Evolutionary conservation across 2,113 vertebrate species (phyloP).

Genomic region (Atherinomorus stipes): DNA sequence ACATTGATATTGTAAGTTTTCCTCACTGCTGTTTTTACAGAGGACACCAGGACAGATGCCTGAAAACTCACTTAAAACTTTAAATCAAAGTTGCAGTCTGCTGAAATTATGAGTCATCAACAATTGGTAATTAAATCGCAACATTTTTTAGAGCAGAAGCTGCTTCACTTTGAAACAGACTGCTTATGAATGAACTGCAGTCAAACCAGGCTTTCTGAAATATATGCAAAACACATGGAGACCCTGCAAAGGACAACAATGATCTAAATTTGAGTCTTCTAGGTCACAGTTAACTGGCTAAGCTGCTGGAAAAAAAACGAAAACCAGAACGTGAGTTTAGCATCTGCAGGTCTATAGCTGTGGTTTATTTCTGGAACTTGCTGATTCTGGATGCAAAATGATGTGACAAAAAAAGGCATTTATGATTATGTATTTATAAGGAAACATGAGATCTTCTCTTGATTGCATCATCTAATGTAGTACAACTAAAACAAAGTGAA

Average conservation of each 20-base stretch:
- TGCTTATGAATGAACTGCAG: constrained; percentile 4
- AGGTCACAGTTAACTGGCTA: constrained; percentile 50
- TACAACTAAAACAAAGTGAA: neutral
- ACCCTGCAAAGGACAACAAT: constrained; percentile 23
- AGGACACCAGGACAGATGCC: neutral
- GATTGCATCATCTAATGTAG: neutral
- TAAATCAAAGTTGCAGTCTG: neutral
- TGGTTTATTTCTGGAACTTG: neutral
- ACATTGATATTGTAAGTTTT: neutral
- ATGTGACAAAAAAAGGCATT: neutral
- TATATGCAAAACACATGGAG: constrained; percentile 31
- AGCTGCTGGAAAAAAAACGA: constrained; percentile 28
- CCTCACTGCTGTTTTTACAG: too few relatives aligned
- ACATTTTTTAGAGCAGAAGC: constrained; percentile 15
- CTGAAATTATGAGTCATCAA: constrained; percentile 15
- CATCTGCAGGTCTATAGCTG: neutral
- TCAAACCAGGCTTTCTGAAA: constrained; percentile 13
- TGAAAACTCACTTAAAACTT: neutral
- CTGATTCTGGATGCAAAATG: neutral
- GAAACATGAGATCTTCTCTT: neutral
- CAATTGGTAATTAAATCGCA: neutral
- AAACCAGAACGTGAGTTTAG: constrained; percentile 27
- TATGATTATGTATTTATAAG: neutral
- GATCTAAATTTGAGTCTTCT: constrained; percentile 58
- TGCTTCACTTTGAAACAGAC: neutral